A percentile compares a stretch with the other conserved stretches of the same genome.
Conservation (phyloP, 1,140 invertebrate species). For the Phocides pigmalion region DNA sequence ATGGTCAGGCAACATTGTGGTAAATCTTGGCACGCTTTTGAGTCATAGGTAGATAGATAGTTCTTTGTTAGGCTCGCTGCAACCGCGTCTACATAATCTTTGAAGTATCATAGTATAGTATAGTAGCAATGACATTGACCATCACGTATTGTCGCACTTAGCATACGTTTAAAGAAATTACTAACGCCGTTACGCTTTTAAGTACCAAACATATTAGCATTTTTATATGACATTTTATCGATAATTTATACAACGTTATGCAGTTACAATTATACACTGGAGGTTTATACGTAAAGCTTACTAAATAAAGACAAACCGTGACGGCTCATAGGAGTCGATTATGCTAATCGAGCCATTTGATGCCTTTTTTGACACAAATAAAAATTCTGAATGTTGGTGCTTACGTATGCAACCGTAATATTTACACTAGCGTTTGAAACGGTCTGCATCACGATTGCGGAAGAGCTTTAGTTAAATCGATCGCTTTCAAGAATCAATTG, state of each 20-base stretch:
- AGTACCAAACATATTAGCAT: slow-evolving; percentile 48
- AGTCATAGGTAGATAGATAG: slow-evolving; percentile 40
- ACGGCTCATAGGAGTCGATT: slow-evolving; percentile 49
- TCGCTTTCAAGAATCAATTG: slow-evolving; percentile 22
- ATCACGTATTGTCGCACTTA: slow-evolving; percentile 45
- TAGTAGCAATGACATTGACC: slow-evolving; percentile 63
- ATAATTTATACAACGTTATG: slow-evolving; percentile 59
- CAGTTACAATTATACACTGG: slow-evolving; percentile 42
- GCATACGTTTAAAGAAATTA: slow-evolving; percentile 49
- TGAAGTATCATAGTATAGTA: slow-evolving; percentile 2
- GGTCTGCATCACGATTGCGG: slow-evolving; percentile 39
- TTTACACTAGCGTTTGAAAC: slow-evolving; percentile 25
- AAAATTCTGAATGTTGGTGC: slow-evolving; percentile 42
- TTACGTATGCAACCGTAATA: slow-evolving; percentile 23
- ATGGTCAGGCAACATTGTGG: slow-evolving; percentile 41
- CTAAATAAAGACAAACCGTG: slow-evolving; percentile 64
- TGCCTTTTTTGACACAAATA: slow-evolving; percentile 62
- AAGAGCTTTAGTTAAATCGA: slow-evolving; percentile 39
- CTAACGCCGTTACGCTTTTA: slow-evolving; percentile 37
- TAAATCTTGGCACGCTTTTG: slow-evolving; percentile 53
- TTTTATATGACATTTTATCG: slow-evolving; percentile 59
- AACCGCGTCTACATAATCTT: slow-evolving; percentile 17
- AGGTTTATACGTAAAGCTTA: slow-evolving; percentile 51
- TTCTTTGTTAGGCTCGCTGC: slow-evolving; percentile 47
- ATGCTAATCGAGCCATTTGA: slow-evolving; percentile 69